Conservation (phyloP, 2,888 invertebrate genomes). For the Brenthis ino region DNA sequence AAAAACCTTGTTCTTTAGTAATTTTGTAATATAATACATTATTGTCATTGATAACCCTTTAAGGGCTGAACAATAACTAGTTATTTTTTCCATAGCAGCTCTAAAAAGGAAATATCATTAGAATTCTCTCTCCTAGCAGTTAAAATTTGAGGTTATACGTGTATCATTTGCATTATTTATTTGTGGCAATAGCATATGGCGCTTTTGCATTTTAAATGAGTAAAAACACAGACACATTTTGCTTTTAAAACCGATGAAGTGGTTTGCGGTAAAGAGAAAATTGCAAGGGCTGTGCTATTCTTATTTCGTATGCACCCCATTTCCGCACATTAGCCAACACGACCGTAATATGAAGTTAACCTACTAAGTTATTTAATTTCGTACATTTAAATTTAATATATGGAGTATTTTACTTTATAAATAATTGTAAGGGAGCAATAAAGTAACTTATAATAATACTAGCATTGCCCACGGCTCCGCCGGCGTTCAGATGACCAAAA, state of each 20-base stretch:
- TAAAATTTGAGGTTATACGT: too few species aligned
- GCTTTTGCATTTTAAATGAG: constrained; percentile 5
- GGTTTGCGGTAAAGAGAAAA: constrained; percentile 21
- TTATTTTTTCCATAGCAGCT: too few species aligned
- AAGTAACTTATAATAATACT: too few species aligned
- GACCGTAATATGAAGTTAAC: constrained; percentile 1
- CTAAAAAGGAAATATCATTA: too few species aligned
- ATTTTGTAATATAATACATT: too few species aligned
- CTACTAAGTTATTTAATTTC: constrained; percentile 13
- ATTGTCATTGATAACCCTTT: too few species aligned
- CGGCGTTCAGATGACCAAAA: too few species aligned
- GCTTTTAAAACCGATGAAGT: constrained; percentile 22
- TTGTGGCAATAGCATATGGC: neutral
- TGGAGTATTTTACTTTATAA: neutral
- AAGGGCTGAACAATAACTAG: too few species aligned
- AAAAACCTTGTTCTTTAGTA: too few species aligned
- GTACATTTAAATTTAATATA: neutral
- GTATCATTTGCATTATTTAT: neutral
- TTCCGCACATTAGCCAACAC: constrained; percentile 31
- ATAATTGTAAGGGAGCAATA: too few species aligned
- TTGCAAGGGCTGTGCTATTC: constrained; percentile 17
- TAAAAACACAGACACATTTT: constrained; percentile 6
- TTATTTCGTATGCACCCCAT: constrained; percentile 37
- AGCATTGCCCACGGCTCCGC: too few species aligned
- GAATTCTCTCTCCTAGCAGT: too few species aligned